Base-by-base conservation (phyloP, 2,797 vertebrate species). In the Lycodopsis pacificus region DNA sequence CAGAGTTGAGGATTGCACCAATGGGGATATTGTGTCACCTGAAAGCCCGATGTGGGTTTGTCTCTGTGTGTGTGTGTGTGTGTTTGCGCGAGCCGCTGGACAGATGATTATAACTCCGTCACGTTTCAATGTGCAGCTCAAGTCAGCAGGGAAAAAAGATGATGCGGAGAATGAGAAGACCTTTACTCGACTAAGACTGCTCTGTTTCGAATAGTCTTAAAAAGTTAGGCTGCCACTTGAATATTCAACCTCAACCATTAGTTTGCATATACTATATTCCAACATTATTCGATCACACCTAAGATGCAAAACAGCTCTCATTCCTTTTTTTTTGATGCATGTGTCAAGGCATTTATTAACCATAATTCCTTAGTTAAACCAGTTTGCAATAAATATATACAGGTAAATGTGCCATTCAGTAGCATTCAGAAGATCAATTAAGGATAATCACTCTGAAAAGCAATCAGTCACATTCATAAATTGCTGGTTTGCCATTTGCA, bases 401-500 rank as follows among this genome's bases (percentile, higher is more conserved):
- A 49, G 20, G 59, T 10, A 17, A 17, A 38, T 64, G 15, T 36
- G 3, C 22, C 4, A 53, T 56, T 27, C 5, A 38, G 5, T 13
- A 3, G 48, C 19, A 53, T 63, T 25, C 7, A 40, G 6, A 14
- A 7, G 36, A n/a, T 59, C 53, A 54, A 54, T 61, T 3, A 56
- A 27, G 22, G 19, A 32, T 4, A 64, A 49, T 56, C 34, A 56
- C 59, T 40, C 38, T 57, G 30, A 38, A 32, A 40, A 22, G 36
- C 22, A 61, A 64, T 65, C 9, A 6, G 71, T 64, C 38, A 64
- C 12, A 36, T 63, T 73, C 25, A 79, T 44, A 51, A 51, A 68
- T 48, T 57, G 40, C 12, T 34, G 13, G 5, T 25, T 56, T 49
- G 25, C 54, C 57, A 75, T 77, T 81, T 71, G 56, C 65, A 53